phyloP scores from a whole-genome alignment of 2,888 invertebrate species.

The Agyllia agylla region DNA sequence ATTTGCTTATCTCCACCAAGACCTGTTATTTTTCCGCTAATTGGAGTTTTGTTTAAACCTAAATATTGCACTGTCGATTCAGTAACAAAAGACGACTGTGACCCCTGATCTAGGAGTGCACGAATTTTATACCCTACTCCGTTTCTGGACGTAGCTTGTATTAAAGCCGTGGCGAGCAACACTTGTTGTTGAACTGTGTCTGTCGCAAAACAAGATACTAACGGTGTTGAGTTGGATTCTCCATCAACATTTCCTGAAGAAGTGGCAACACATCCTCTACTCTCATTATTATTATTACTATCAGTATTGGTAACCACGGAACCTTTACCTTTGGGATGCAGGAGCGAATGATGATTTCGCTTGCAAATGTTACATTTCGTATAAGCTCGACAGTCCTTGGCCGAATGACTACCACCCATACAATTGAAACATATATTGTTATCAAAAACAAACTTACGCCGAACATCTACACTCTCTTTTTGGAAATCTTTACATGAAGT shows the following conservation, averaged over 20 bases:
- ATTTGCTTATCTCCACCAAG: not conserved
- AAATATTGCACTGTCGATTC: constrained; percentile 60
- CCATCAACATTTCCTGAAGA: not conserved
- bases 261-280: not conserved
- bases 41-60: constrained; percentile 45
- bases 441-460: constrained; percentile 4
- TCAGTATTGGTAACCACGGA: not conserved
- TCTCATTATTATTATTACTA: not conserved
- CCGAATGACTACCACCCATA: constrained; percentile 16
- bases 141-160: constrained; percentile 45
- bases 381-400: not conserved
- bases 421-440: constrained; percentile 18
- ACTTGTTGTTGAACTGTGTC: constrained; percentile 1
- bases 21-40: constrained; percentile 14
- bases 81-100: constrained; percentile 73
- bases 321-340: not conserved
- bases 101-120: constrained; percentile 76
- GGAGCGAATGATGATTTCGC: not conserved
- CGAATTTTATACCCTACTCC: constrained; percentile 42
- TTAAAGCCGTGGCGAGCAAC: constrained; percentile 64
- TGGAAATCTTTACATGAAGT: not conserved
- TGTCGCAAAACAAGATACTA: not conserved
- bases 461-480: not conserved
- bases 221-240: not conserved
- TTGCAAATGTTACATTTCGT: not conserved